phyloP scores from a whole-genome alignment of 2,113 vertebrate species.

The Corynorhinus townsendii region DNA sequence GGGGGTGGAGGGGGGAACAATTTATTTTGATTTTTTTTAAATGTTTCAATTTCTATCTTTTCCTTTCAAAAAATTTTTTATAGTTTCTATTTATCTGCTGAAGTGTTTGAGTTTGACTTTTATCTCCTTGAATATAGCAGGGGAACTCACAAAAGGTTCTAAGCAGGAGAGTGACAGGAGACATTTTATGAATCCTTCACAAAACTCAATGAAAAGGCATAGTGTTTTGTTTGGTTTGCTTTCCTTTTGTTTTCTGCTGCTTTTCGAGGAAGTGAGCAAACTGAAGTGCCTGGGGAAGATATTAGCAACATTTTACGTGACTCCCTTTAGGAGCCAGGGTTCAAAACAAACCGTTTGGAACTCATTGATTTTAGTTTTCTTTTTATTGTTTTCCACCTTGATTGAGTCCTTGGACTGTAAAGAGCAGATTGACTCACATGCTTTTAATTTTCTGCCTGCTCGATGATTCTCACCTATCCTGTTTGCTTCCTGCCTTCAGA shows the following conservation, averaged over 20 bases:
- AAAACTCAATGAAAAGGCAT: background rate
- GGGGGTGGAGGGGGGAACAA: background rate
- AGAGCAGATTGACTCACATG: conserved; percentile 31
- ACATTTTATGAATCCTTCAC: background rate
- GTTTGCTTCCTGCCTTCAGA: background rate
- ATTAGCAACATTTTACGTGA: background rate
- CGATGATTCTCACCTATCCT: background rate
- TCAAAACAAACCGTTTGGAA: conserved; percentile 44
- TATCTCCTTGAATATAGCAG: conserved; percentile 16
- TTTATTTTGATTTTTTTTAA: background rate
- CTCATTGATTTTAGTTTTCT: conserved; percentile 50
- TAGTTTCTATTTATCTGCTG: conserved; percentile 25
- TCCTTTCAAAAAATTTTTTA: background rate
- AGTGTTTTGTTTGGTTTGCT: background rate
- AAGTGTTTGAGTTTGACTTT: conserved; percentile 32
- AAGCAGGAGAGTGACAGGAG: background rate
- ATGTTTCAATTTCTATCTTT: conserved; percentile 36
- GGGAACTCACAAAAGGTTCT: conserved; percentile 8
- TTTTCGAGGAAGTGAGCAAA: background rate
- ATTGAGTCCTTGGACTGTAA: conserved; percentile 52
- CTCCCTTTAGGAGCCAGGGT: conserved; percentile 15
- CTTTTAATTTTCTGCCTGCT: conserved; percentile 46
- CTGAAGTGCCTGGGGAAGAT: background rate
- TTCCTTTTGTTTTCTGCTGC: background rate
- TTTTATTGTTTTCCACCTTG: conserved; percentile 48